Percentiles rank a stretch among this genome's conserved stretches.
phyloP scores from a whole-genome alignment of 2,888 invertebrate genomes.

The Nysson spinosus region DNA sequence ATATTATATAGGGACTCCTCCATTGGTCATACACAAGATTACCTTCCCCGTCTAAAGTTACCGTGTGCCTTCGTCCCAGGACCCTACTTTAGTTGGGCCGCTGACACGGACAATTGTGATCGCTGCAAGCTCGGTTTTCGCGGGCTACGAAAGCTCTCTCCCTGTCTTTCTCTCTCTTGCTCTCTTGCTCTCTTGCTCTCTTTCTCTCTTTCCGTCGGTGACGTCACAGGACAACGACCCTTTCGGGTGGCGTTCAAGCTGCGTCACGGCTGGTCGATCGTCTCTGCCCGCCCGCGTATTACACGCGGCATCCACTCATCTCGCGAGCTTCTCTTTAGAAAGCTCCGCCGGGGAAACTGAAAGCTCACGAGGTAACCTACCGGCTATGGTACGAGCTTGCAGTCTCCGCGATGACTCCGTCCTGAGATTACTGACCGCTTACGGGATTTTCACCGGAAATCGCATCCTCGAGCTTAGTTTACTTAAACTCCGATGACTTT shows the following conservation, averaged over 20 bases:
- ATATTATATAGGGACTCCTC: too few species aligned
- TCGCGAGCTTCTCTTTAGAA: conserved; percentile 31
- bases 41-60: too few species aligned
- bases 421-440: conserved; percentile 30
- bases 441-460: too few species aligned
- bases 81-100: too few species aligned
- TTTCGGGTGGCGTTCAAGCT: conserved; percentile 26
- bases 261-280: conserved; percentile 26
- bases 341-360: conserved; percentile 35
- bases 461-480: too few species aligned
- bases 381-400: conserved; percentile 46
- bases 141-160: too few species aligned
- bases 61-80: too few species aligned
- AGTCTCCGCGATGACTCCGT: conserved; percentile 48
- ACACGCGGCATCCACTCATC: background rate
- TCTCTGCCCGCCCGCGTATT: background rate
- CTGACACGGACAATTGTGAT: too few species aligned
- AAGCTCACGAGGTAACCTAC: conserved; percentile 18
- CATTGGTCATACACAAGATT: too few species aligned
- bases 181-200: conserved; percentile 14
- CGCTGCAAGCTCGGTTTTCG: too few species aligned
- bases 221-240: conserved; percentile 60
- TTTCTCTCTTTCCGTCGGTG: conserved; percentile 21
- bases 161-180: background rate
- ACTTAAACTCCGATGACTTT: too few species aligned